Base-by-base conservation (phyloP, 2,113 vertebrate species). In the Antechinus stuartii region DNA sequence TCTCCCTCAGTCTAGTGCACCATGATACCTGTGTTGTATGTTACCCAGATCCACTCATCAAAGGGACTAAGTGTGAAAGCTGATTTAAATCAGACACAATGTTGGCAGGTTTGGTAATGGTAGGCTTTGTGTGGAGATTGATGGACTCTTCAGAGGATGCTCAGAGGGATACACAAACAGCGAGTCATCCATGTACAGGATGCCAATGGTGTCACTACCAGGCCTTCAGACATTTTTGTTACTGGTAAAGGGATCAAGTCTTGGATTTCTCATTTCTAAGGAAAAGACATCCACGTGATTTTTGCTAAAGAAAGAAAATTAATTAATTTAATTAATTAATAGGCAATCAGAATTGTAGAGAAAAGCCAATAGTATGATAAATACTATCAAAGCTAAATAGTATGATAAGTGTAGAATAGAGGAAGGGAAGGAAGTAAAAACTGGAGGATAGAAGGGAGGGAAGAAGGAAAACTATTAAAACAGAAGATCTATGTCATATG, bases 231-330 rank as follows among this genome's bases (percentile, higher is more conserved):
- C 98, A 99, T 99, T 98, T 99, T 99, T 6, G 98, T 99, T 94
- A 98, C 99, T 92, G 99, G 99, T 98, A 99, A 99, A 99, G 99
- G 99, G 96, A 99, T 99, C 98, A 99, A 99, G 98, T 98, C 99
- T 0, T 99, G 99, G 99, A 99, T 99, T 98, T 99, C 99, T 95
- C 95, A 99, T 97, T 99, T 99, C 92, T 98, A 99, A 98, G 99
- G 99, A 96, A 99, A 99, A 98, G 99, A 99, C 97, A 99, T 99
- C 98, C 99, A 99, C 54, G 98, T 99, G 96, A 99, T 99, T 97
- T 99, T 99, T 96, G 99, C 99, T 12, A 99, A 99, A 98, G 99
- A 99, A 98, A 99, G 99, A 98, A 99, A n/a, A n/a, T n/a, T n/a
- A n/a, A n/a, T n/a, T n/a, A n/a, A n/a, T n/a, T n/a, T n/a, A n/a